A percentile compares a stretch with the other conserved stretches of the same genome.
phyloP scores from a whole-genome alignment of 2,888 invertebrate genomes.

The Leptopilina myrica region DNA sequence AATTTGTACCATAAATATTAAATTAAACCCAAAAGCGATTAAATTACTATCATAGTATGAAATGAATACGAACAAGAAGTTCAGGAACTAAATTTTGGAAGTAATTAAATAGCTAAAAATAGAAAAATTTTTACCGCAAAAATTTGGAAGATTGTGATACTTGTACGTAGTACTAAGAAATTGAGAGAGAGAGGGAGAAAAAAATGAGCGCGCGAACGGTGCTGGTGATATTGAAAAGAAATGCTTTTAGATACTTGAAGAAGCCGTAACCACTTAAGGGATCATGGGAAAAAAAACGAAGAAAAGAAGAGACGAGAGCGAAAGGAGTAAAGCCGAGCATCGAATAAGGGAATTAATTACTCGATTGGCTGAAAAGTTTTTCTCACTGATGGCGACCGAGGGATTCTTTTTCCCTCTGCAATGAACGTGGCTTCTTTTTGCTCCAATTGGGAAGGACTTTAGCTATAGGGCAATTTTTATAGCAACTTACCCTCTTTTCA shows the following conservation, averaged over 20 bases:
- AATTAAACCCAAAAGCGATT: no score
- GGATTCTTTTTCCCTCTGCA: constrained; percentile 29
- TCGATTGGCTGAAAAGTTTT: constrained; percentile 38
- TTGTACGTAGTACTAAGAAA: neutral
- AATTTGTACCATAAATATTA: no score
- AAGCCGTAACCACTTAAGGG: constrained; percentile 52
- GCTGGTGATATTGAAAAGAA: constrained; percentile 58
- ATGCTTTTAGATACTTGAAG: constrained; percentile 66
- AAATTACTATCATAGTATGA: no score
- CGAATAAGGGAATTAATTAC: constrained; percentile 41
- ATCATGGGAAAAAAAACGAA: neutral
- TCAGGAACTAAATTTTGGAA: no score
- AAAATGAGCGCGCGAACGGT: constrained; percentile 42
- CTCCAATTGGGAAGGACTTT: constrained; percentile 22
- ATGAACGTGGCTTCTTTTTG: constrained; percentile 22
- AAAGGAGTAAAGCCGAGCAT: constrained; percentile 33
- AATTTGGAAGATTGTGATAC: no score
- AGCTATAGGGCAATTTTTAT: constrained; percentile 22
- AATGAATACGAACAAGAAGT: no score
- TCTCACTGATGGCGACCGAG: constrained; percentile 28
- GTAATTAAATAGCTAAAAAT: no score
- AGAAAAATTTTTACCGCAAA: no score
- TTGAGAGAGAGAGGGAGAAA: neutral
- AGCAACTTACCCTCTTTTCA: constrained; percentile 9
- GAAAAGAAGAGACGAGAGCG: constrained; percentile 9